Base-by-base conservation (phyloP, 1,140 invertebrate genomes). In the Cephus cinctus region DNA sequence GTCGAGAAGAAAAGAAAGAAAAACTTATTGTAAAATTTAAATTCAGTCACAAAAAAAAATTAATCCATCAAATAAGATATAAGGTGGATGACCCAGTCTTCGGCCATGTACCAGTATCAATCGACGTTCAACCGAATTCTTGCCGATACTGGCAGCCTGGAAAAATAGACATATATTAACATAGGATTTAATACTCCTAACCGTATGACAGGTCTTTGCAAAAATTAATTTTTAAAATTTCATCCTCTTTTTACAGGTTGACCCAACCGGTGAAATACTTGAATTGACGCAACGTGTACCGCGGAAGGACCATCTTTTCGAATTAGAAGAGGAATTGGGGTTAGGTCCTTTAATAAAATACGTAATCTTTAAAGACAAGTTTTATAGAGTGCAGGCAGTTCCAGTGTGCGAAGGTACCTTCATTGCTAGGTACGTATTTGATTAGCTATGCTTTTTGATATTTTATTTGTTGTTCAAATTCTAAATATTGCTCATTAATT, bases 291-390 rank as follows among this genome's bases (percentile, higher is more conserved):
- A 79, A 27, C 73, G 80, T 9, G 86, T 84, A 61, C 93, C 94
- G 0, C 98, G 94, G 94, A 91, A 92, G 64, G 85, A 92, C 41
- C 94, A 97, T 76, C 78, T 97, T 21, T 87, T 86, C 57, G 76
- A 82, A 25, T 59, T 98, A 38, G 96, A 98, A 79, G 79, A 85
- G 52, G 86, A 91, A 65, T 63, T 86, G 51, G 74, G 80, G 0
- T 67, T 96, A 5, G 73, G 80, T 16, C 77, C 78, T 20, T 55
- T 76, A 16, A 83, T 96, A 3, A 90, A 91, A 64, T 94, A 87
- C 79, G 82, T 87, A 0, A 73, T 98, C 43, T 98, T 89, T 65
- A 59, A 80, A 40, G 81, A 81, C 54, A 74, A 78, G 2, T 79
- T 73, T 9, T 97, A 90, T 87, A 78, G 93, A 52, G 83, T 98